Evolutionary conservation across 1,140 invertebrate species (phyloP).

Genomic region (Drosophila ananassae): DNA sequence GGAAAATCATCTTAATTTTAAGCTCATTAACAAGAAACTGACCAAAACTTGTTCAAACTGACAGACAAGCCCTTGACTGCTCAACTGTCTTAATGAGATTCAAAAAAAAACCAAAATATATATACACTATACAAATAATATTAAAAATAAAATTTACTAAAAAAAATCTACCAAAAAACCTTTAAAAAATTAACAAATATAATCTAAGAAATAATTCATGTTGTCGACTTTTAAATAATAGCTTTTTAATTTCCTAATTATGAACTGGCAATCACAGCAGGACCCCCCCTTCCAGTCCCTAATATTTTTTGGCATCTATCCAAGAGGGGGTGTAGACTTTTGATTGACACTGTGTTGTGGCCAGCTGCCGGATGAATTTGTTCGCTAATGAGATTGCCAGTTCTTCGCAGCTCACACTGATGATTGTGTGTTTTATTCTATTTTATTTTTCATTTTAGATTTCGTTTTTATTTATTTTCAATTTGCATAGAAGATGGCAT

Average conservation of each 20-base stretch:
- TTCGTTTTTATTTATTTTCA: slow-evolving; percentile 26
- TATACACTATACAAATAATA: no score
- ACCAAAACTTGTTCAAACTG: slow-evolving; percentile 1
- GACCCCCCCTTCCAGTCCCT: background rate
- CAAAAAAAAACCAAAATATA: background rate
- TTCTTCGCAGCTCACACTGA: slow-evolving; percentile 29
- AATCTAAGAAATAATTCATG: slow-evolving; percentile 3
- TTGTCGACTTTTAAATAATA: slow-evolving; percentile 25
- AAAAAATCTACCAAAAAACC: background rate
- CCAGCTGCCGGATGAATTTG: slow-evolving; percentile 66
- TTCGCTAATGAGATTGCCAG: slow-evolving; percentile 34
- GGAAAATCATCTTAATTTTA: background rate
- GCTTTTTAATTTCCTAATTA: slow-evolving; percentile 45
- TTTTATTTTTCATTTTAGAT: background rate
- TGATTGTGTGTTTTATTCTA: slow-evolving; percentile 18
- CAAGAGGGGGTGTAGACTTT: slow-evolving; percentile 28
- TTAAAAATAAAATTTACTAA: background rate
- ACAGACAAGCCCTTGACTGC: background rate
- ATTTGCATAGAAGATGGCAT: slow-evolving; percentile 38
- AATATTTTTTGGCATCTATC: slow-evolving; percentile 37
- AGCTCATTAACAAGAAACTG: background rate
- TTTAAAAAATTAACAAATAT: background rate
- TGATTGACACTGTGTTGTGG: slow-evolving; percentile 71
- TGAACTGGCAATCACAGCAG: slow-evolving; percentile 22
- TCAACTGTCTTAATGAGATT: slow-evolving; percentile 38